Conservation (phyloP, 2,113 vertebrate genomes). For the Laticauda laticaudata region DNA sequence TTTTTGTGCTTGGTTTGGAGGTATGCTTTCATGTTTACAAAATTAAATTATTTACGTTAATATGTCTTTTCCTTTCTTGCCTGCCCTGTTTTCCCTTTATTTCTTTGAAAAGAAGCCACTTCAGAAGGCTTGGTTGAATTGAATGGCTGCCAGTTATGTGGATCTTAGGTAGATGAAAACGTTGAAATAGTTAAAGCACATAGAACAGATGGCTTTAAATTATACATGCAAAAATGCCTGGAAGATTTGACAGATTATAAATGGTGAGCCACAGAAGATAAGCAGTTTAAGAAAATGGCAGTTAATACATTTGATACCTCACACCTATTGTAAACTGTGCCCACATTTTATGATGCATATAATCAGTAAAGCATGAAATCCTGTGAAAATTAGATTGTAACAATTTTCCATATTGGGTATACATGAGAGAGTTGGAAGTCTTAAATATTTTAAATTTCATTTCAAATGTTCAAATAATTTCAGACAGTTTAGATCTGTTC, state of each 20-base stretch:
- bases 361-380: slow-evolving; percentile 54
- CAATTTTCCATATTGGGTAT: slow-evolving; percentile 32
- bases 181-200: slow-evolving; percentile 69
- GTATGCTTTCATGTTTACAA: slow-evolving; percentile 42
- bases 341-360: slow-evolving; percentile 43
- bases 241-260: slow-evolving; percentile 69
- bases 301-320: slow-evolving; percentile 59
- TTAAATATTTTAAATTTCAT: slow-evolving; percentile 39
- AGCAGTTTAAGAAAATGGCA: slow-evolving; percentile 66
- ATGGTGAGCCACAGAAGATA: slow-evolving; percentile 65
- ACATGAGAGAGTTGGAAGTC: slow-evolving; percentile 28
- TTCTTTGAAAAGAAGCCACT: slow-evolving; percentile 40
- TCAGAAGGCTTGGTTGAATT: slow-evolving; percentile 49
- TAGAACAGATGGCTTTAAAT: slow-evolving; percentile 75
- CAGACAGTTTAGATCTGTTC: background rate
- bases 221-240: slow-evolving; percentile 69
- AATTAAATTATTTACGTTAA: slow-evolving; percentile 35
- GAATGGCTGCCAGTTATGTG: slow-evolving; percentile 57
- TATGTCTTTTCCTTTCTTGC: slow-evolving; percentile 12
- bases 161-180: slow-evolving; percentile 66
- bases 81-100: slow-evolving; percentile 34
- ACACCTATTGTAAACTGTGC: slow-evolving; percentile 53
- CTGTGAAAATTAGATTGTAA: slow-evolving; percentile 26
- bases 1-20: slow-evolving; percentile 39
- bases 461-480: slow-evolving; percentile 37